These are phyloP conservation scores for Athalia cordata DNA, from an alignment of 2,888 invertebrate species.

Conservation along the genomic window DNA sequence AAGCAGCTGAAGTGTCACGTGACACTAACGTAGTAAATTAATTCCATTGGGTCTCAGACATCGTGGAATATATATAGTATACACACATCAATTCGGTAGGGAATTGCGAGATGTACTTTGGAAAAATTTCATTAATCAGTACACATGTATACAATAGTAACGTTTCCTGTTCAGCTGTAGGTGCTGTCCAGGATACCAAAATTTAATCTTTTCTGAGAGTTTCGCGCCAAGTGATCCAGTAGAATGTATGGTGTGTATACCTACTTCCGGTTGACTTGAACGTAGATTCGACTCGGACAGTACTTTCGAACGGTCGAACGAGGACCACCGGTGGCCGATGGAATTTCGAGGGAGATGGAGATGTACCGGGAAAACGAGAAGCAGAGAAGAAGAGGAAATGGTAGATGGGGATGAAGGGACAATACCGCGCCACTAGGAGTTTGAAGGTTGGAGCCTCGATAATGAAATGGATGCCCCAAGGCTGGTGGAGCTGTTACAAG, in stretches of 20 bases:
- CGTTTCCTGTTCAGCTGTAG: too few relatives aligned
- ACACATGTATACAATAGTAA: too few relatives aligned
- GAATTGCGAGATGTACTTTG: too few relatives aligned
- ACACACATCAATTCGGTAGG: too few relatives aligned
- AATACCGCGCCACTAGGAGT: conserved; percentile 43
- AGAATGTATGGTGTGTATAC: not conserved
- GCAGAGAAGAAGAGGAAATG: conserved; percentile 8
- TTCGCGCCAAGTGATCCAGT: conserved; percentile 43
- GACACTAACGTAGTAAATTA: too few relatives aligned
- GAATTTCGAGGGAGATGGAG: not conserved
- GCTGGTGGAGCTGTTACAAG: conserved; percentile 37
- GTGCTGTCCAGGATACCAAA: too few relatives aligned
- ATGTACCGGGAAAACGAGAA: not conserved
- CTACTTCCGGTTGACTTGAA: conserved; percentile 17
- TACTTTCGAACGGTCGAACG: conserved; percentile 14
- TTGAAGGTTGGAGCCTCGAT: conserved; percentile 61
- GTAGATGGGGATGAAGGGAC: conserved; percentile 16
- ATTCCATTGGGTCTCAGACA: too few relatives aligned
- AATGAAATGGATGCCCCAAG: conserved; percentile 68
- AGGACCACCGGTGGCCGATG: conserved; percentile 17
- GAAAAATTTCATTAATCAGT: too few relatives aligned
- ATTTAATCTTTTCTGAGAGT: conserved; percentile 47
- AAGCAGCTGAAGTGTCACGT: too few relatives aligned
- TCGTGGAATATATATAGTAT: too few relatives aligned
- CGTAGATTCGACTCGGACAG: conserved; percentile 10